Percentiles rank a stretch among this genome's conserved stretches.
These are phyloP conservation scores for Vollenhovia emeryi DNA, from an alignment of 1,140 invertebrate species.

Conservation along the genomic window DNA sequence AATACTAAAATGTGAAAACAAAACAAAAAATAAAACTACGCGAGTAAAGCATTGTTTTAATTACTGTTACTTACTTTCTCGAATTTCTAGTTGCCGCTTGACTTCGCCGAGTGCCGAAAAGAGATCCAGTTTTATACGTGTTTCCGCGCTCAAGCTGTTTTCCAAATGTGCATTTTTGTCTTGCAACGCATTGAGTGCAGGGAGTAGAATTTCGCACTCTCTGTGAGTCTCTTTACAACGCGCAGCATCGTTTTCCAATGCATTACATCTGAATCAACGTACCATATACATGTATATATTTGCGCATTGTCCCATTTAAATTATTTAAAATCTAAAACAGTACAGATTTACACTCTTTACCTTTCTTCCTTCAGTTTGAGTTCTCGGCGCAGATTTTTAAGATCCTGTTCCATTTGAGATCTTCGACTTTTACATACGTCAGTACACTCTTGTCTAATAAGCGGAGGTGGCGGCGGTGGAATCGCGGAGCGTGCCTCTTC, in stretches of 20 bases:
- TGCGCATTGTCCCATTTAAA: not conserved
- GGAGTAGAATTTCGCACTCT: slow-evolving; percentile 93
- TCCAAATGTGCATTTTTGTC: slow-evolving; percentile 96
- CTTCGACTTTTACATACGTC: slow-evolving; percentile 91
- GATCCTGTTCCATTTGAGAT: slow-evolving; percentile 92
- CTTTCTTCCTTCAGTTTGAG: slow-evolving; percentile 92
- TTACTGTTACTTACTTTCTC: slow-evolving; percentile 90
- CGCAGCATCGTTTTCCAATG: slow-evolving; percentile 80
- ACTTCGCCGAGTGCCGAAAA: slow-evolving; percentile 98
- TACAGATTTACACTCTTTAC: slow-evolving; percentile 69
- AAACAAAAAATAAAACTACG: not conserved
- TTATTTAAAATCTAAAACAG: slow-evolving; percentile 11
- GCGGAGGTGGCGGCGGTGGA: slow-evolving; percentile 79
- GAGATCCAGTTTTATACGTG: slow-evolving; percentile 97
- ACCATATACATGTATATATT: not conserved
- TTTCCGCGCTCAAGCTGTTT: slow-evolving; percentile 97
- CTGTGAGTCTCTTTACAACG: slow-evolving; percentile 89
- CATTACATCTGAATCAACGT: slow-evolving; percentile 69
- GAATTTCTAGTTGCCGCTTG: slow-evolving; percentile 96
- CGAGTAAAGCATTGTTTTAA: not conserved
- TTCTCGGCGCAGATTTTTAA: slow-evolving; percentile 90
- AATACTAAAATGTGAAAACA: not conserved
- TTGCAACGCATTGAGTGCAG: slow-evolving; percentile 92
- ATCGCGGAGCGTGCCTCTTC: slow-evolving; percentile 84
- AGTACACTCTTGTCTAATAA: slow-evolving; percentile 89